Percentiles rank a stretch among this genome's conserved stretches.
These are phyloP conservation scores for Homarus americanus DNA, from an alignment of 1,140 invertebrate genomes.

Conservation along the genomic window DNA sequence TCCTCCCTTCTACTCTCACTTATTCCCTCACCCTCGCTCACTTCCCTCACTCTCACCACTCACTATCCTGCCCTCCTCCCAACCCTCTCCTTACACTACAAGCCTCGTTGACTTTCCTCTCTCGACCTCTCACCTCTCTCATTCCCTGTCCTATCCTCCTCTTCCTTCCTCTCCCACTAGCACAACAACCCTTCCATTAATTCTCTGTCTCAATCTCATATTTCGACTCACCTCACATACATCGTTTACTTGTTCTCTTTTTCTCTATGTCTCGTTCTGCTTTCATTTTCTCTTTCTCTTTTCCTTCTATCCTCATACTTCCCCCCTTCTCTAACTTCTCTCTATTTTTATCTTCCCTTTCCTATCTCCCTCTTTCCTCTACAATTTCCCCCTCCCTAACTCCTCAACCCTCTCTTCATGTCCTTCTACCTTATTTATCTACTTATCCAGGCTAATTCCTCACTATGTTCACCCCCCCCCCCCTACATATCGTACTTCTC, in stretches of 20 bases:
- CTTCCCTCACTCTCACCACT: background rate
- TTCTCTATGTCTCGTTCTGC: background rate
- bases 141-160: background rate
- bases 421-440: background rate
- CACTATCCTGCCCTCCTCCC: background rate
- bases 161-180: background rate
- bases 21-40: background rate
- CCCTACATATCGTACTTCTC: slow-evolving; percentile 64
- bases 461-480: background rate
- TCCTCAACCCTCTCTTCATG: background rate
- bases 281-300: background rate
- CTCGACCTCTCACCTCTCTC: too few relatives aligned
- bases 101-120: background rate
- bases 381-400: too few relatives aligned
- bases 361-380: background rate
- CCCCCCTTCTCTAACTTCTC: background rate
- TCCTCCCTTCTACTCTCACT: too few relatives aligned
- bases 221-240: background rate
- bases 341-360: background rate
- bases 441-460: background rate
- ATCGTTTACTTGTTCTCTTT: background rate
- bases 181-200: background rate
- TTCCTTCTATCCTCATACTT: background rate
- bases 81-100: background rate
- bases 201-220: background rate